Percentiles rank a stretch among this genome's conserved stretches.
Conservation (phyloP, 2,888 invertebrate genomes). For the Bellardia pandia region DNA sequence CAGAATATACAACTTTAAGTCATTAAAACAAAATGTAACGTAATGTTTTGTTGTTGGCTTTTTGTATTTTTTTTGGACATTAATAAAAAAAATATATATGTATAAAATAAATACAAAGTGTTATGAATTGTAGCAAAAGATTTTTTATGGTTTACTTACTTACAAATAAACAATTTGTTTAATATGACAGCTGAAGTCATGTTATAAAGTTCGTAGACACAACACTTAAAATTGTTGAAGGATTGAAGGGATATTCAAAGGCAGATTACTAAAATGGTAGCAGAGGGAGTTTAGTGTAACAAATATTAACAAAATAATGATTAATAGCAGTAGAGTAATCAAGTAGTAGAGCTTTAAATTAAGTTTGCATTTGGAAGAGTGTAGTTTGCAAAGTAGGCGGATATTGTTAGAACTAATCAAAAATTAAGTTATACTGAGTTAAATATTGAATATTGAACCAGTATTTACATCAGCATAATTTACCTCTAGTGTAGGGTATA, state of each 20-base stretch:
- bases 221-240: constrained; percentile 10
- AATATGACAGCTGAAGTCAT: constrained; percentile 63
- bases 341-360: background rate
- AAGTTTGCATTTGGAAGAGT: no score
- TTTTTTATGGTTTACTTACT: constrained; percentile 44
- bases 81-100: background rate
- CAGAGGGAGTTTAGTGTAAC: background rate
- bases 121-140: constrained; percentile 34
- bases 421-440: no score
- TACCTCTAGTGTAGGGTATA: no score
- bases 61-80: constrained; percentile 38
- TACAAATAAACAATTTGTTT: constrained; percentile 63
- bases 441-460: no score
- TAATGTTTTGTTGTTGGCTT: constrained; percentile 3
- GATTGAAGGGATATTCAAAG: background rate
- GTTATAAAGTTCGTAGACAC: constrained; percentile 22
- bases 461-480: no score
- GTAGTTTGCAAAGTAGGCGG: no score
- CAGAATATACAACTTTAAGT: constrained; percentile 34
- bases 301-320: background rate
- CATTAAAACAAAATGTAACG: constrained; percentile 48
- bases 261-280: background rate
- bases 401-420: no score
- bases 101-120: constrained; percentile 30
- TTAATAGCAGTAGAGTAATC: background rate